These are phyloP conservation scores for Drosophila histrio DNA, from an alignment of 2,888 invertebrate genomes.

Conservation along the genomic window DNA sequence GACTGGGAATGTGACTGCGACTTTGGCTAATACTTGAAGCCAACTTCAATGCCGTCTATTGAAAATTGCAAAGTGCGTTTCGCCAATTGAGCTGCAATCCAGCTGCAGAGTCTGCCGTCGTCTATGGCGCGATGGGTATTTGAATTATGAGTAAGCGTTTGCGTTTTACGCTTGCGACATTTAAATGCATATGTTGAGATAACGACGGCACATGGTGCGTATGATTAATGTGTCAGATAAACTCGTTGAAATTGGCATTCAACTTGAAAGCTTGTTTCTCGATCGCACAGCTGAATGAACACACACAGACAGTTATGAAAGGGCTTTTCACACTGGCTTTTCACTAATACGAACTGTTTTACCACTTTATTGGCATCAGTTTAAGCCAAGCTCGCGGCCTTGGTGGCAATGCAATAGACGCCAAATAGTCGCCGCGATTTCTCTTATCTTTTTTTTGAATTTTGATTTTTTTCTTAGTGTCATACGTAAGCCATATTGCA, in stretches of 20 bases:
- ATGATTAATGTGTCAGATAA: slow-evolving; percentile 57
- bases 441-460: slow-evolving; percentile 30
- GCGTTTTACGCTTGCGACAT: slow-evolving; percentile 50
- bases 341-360: not conserved
- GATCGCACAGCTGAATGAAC: slow-evolving; percentile 19
- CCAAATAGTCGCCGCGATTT: slow-evolving; percentile 33
- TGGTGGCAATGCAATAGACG: slow-evolving; percentile 1
- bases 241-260: slow-evolving; percentile 51
- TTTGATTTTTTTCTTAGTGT: slow-evolving; percentile 17
- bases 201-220: slow-evolving; percentile 56
- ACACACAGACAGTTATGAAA: slow-evolving; percentile 1
- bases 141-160: slow-evolving; percentile 55
- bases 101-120: slow-evolving; percentile 5
- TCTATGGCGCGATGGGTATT: slow-evolving; percentile 33
- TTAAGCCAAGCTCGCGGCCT: not conserved
- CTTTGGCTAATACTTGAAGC: slow-evolving; percentile 11
- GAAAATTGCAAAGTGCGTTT: slow-evolving; percentile 52
- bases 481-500: slow-evolving; percentile 11
- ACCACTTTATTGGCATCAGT: slow-evolving; percentile 1
- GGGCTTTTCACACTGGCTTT: slow-evolving; percentile 6
- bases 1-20: not conserved
- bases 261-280: slow-evolving; percentile 62
- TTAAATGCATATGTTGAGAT: slow-evolving; percentile 52
- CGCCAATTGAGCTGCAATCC: slow-evolving; percentile 44
- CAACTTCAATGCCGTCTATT: slow-evolving; percentile 48